Conservation (phyloP, 2,797 vertebrate species). For the Helostoma temminkii region DNA sequence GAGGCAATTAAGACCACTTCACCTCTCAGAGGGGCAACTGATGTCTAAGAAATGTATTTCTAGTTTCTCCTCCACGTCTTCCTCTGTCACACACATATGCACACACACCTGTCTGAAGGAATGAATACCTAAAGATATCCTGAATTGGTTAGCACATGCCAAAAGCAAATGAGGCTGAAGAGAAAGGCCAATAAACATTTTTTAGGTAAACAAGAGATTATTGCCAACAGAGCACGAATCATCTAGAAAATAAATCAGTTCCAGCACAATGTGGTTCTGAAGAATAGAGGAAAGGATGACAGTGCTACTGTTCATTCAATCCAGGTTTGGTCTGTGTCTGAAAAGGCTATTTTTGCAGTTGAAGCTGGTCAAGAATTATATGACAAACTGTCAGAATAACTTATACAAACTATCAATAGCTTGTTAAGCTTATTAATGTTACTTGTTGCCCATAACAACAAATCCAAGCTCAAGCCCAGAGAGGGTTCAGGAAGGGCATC, state of each 20-base stretch:
- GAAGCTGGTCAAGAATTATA: no score
- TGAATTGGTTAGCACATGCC: not conserved
- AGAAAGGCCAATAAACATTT: not conserved
- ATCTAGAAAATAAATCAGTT: not conserved
- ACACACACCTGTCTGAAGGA: conserved; percentile 1
- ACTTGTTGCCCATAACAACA: no score
- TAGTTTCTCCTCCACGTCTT: not conserved
- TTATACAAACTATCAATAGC: no score
- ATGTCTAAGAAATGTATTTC: conserved; percentile 21
- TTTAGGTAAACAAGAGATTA: not conserved
- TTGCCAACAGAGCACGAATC: not conserved
- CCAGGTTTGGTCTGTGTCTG: no score
- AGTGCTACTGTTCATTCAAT: no score
- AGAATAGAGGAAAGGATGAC: not conserved
- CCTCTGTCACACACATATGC: not conserved
- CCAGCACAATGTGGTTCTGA: no score
- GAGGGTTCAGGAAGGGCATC: no score
- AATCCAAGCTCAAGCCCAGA: no score
- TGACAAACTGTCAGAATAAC: no score
- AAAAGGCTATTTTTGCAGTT: no score
- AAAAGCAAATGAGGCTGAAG: conserved; percentile 2
- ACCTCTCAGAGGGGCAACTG: conserved; percentile 6
- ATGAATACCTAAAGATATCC: conserved; percentile 10
- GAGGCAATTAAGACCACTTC: conserved; percentile 22
- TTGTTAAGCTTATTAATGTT: no score